Evolutionary conservation across 1,140 invertebrate species (phyloP), one percentile per base, ranked within the genome.

Genomic region (Saccostrea echinata): DNA sequence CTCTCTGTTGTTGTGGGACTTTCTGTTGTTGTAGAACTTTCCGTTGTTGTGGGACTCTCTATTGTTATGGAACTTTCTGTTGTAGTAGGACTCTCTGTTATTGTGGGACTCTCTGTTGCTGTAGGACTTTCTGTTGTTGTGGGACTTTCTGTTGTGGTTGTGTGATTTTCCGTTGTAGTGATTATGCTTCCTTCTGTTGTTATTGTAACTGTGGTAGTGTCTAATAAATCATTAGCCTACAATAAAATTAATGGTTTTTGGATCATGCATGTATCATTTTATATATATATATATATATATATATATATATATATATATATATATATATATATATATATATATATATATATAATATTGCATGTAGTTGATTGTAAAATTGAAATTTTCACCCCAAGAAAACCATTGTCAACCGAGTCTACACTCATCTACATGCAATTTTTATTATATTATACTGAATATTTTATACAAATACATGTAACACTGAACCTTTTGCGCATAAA

Each of bases 161-260:
- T 76, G 3, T 27, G 68, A 13, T 16, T 76, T 76, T 76, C 68
- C 27, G 68, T 76, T 76, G 68, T 76, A 33, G 27, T 30, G 8
- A 16, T 61, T 1, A 24, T 8, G 24, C 18, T 61, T 21, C n/a
- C 18, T n/a, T 18, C n/a, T 61, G 27, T 76, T 76, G 68, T 76
- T 30, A 27, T 6, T 16, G 13, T 12, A 0, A 27, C 1, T 76
- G 68, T 76, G 27, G 68, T 76, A 30, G 68, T 12, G 55, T 61
- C 55, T 30, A 76, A 27, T 76, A 76, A 76, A 76, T 76, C 68
- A 33, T 27, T 33, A 13, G 68, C 68, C 68, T 76, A 33, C 8
- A n/a, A 3, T 16, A 76, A 27, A 33, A 76, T 13, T 30, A 61
- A 55, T 55, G n/a, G n/a, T 43, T 43, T 43, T 43, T 6, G 43